phyloP scores from a whole-genome alignment of 2,113 vertebrate species.

The Ctenomys sociabilis region DNA sequence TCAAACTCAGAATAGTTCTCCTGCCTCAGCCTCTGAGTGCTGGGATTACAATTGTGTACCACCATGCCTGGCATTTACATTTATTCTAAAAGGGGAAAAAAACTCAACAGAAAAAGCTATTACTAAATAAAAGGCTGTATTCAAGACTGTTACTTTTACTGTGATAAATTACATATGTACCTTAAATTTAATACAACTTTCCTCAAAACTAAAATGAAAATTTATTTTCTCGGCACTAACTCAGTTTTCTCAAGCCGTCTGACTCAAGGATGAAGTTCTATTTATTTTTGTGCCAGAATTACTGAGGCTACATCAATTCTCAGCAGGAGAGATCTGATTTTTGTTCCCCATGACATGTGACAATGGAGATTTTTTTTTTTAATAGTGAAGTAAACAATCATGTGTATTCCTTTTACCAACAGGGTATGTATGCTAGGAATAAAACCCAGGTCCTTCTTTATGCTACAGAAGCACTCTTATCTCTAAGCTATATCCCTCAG shows the following conservation, averaged over 20 bases:
- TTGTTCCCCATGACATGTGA: background rate
- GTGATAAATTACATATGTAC: background rate
- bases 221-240: background rate
- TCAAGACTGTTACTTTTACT: constrained; percentile 26
- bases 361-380: background rate
- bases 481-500: background rate
- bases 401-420: background rate
- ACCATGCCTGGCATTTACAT: background rate
- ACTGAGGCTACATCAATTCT: background rate
- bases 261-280: background rate
- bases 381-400: background rate
- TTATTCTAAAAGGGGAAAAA: constrained; percentile 40
- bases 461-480: background rate
- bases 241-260: constrained; percentile 21
- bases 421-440: background rate
- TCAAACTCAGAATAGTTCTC: too few species aligned
- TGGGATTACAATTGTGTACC: too few species aligned
- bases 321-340: background rate
- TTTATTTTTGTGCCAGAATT: constrained; percentile 45
- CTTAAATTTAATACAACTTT: constrained; percentile 6
- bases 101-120: background rate
- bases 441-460: too few species aligned
- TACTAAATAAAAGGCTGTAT: background rate
- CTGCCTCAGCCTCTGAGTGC: too few species aligned
- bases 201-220: constrained; percentile 22